Evolutionary conservation across 2,113 vertebrate species (phyloP), one percentile per base, ranked within the genome.

Genomic region (Phoenicopterus ruber): DNA sequence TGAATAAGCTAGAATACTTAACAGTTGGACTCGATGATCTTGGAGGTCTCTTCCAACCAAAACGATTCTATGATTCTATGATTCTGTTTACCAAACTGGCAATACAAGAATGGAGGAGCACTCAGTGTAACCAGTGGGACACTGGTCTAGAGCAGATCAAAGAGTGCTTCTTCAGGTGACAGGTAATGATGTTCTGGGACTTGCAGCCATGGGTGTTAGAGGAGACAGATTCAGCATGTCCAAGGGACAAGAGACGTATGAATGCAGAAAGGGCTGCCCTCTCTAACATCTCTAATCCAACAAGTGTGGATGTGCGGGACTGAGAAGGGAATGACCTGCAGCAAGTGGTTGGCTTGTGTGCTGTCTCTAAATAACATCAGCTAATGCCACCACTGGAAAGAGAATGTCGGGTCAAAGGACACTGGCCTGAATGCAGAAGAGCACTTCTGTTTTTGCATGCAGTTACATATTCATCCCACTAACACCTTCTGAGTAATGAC

Each of bases 231-330:
- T 83, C 26, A 31, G 77, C 61, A 42, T 5, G 66, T 22, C 34
- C 47, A 67, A 47, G 59, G 7, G 71, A 46, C 54, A 57, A 13
- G 32, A 50, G 65, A 21, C 7, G 2, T 24, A 25, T 7, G 19
- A 31, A 59, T 52, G 26, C 10, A 79, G 20, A 31, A n/a, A 2
- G 29, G 15, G 52, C 21, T 19, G 36, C 21, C 42, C 52, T 47
- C 42, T 47, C 34, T 47, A 72, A 11, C 34, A 62, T 13, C 34
- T 26, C 54, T 59, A 31, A 22, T 46, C 29, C 65, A 69, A 17
- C 0, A 3, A 69, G 31, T 0, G 1, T 7, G 29, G 57, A 49
- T 25, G 62, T 24, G 69, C 1, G 6, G 57, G 78, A 31, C 58
- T 36, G 79, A 1, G 1, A 57, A 54, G 49, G 65, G 28, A 54